Evolutionary conservation across 2,888 invertebrate genomes (phyloP), one percentile per base, ranked within the genome.

Genomic region (Pseudococcus viburni): DNA sequence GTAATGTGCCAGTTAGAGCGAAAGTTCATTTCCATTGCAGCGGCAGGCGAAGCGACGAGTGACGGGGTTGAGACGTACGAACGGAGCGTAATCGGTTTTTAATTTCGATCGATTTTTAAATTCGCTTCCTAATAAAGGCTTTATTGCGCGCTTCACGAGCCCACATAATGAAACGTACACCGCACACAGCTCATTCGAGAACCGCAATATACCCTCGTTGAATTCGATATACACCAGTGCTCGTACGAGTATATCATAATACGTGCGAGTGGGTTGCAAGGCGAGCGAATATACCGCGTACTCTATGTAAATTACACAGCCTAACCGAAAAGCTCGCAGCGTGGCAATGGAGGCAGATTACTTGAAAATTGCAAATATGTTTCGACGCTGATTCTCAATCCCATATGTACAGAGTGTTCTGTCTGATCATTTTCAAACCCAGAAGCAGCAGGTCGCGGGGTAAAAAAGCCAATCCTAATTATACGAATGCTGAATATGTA

Each of bases 31-130:
- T 59, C n/a, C 59, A n/a, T 59, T n/a, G 59, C 17, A 59, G 59
- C n/a, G 17, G 59, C 6, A 59, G 15, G n/a, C 17, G n/a, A 59
- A 59, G 17, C 17, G 59, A n/a, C n/a, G 17, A 5, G 59, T 0
- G 15, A n/a, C 1, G 59, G n/a, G 15, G 17, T n/a, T 3, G 59
- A 11, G 59, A 17, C 59, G n/a, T 33, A 33, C 17, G 6, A 17
- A 7, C 59, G 59, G n/a, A 15, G 17, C 59, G 59, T 59, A 59
- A 59, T 59, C 59, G 59, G n/a, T n/a, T 59, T 59, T 59, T 59
- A 59, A 59, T 59, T 59, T 59, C 59, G 17, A 59, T 59, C 59
- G 59, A 59, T 59, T 59, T 59, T 59, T 59, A 59, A 59, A 59
- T 59, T 59, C 59, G 46, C 46, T n/a, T 15, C 59, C 59, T 59